Conservation (phyloP, 1,140 invertebrate genomes). For the Brachionus rotundiformis region DNA sequence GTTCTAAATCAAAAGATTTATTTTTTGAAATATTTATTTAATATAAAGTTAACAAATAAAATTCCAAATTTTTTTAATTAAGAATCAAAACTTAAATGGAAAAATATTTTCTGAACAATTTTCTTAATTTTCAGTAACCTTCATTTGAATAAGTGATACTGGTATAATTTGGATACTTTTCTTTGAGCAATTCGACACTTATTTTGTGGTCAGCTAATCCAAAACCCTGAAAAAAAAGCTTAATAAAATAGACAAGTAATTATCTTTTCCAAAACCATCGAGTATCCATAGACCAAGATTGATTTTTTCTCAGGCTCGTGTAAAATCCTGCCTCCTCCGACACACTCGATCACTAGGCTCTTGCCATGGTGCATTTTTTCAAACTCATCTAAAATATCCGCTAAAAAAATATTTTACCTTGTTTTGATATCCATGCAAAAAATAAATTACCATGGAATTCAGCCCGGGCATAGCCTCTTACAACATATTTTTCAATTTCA, state of each 20-base stretch:
- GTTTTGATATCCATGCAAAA: no score
- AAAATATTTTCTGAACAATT: not conserved
- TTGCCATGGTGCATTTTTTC: constrained; percentile 64
- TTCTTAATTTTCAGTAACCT: constrained; percentile 70
- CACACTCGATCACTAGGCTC: constrained; percentile 72
- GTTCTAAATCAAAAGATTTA: no score
- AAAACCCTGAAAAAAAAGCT: constrained; percentile 68
- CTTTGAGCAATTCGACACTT: constrained; percentile 74
- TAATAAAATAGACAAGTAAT: not conserved
- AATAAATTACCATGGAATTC: constrained; percentile 72
- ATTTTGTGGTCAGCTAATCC: constrained; percentile 80
- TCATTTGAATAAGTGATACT: constrained; percentile 76
- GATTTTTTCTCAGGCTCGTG: constrained; percentile 74
- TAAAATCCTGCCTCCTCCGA: constrained; percentile 81
- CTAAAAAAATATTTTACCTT: constrained; percentile 60
- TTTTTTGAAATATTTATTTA: no score
- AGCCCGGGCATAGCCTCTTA: constrained; percentile 73
- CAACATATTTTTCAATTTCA: constrained; percentile 69
- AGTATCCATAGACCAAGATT: constrained; percentile 83
- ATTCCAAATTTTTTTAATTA: no score
- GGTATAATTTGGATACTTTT: constrained; percentile 73
- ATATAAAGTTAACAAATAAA: no score
- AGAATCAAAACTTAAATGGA: not conserved
- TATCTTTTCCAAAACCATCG: constrained; percentile 68
- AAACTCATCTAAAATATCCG: constrained; percentile 72